Base-by-base conservation (phyloP, 92 coral and sea anemone genomes). In the Phenganax stokvisi region DNA sequence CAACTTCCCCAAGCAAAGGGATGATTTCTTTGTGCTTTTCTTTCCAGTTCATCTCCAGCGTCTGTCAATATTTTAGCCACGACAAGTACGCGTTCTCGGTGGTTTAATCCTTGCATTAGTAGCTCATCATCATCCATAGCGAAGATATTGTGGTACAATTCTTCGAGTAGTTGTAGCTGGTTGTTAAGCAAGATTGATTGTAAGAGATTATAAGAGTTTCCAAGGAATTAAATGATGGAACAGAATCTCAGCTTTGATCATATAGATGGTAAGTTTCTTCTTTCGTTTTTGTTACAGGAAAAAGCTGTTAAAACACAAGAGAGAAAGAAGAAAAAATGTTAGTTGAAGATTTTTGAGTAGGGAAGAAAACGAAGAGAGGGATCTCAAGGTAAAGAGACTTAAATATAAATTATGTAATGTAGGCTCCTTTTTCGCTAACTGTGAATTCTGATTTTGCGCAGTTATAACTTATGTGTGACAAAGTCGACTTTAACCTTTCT, bases 121-220 rank as follows among this genome's bases (percentile, higher is more conserved):
- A 64, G 70, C 37, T 64, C 70, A 8, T 64, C 70, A 44, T 64
- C 70, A 16, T 64, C 70, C 70, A 64, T 64, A 37, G 47, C 47
- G 47, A 37, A 1, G 47, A 37, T 37, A 1, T 37, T 37, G 47
- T 37, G 47, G 2, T 37, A 2, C 47, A 37, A 37, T 37, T 37
- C 47, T 37, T 37, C 47, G 47, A 1, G 47, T 37, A 37, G 47
- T 37, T 37, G 0, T 37, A 37, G 47, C 47, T 37, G 47, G 47
- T 37, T 37, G 47, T 37, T 37, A 37, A 20, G 25, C 25, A 20
- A 20, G 25, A 20, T 20, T 20, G 25, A 20, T 20, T 20, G 25
- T 20, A 20, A 7, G 17, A 62, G 69, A 62, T 62, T 44, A 17
- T 44, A 64, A 61, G 7, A 25, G 70, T 64, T 64, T 64, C 70